Percentiles rank a stretch among this genome's conserved stretches.
phyloP scores from a whole-genome alignment of 2,888 invertebrate species.

The Coelinius sp. region DNA sequence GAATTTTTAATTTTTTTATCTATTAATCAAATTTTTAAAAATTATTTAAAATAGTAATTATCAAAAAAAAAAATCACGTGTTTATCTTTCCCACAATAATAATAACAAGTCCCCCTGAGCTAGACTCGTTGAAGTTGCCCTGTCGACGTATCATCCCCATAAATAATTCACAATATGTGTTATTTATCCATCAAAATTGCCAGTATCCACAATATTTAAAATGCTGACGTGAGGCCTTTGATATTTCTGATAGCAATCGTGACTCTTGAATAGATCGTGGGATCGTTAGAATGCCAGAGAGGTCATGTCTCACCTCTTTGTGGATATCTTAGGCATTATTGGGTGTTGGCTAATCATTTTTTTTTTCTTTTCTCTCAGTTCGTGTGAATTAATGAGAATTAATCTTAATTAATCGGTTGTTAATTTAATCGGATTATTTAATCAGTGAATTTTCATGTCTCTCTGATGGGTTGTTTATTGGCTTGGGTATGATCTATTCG shows the following conservation, averaged over 20 bases:
- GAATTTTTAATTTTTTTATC: no score
- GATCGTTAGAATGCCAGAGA: conserved; percentile 53
- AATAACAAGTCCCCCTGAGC: not conserved
- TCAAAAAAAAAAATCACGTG: no score
- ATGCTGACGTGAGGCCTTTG: conserved; percentile 38
- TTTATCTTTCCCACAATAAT: not conserved
- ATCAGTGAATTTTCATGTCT: not conserved
- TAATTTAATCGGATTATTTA: not conserved
- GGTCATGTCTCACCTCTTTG: conserved; percentile 44
- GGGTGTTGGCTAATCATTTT: conserved; percentile 53
- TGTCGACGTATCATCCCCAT: conserved; percentile 7
- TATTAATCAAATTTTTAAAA: no score
- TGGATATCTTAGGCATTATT: conserved; percentile 50
- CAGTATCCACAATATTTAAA: not conserved
- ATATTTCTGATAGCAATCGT: conserved; percentile 46
- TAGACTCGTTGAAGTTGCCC: not conserved
- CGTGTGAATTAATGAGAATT: not conserved
- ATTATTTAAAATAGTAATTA: no score
- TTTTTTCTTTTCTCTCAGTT: no score
- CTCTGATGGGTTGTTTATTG: not conserved
- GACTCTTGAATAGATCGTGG: conserved; percentile 56
- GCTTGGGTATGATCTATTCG: not conserved
- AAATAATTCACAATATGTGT: not conserved
- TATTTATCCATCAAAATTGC: conserved; percentile 18
- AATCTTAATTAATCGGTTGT: not conserved